Evolutionary conservation across 2,113 vertebrate species (phyloP), one percentile per base, ranked within the genome.

Genomic region (Raphicerus campestris): DNA sequence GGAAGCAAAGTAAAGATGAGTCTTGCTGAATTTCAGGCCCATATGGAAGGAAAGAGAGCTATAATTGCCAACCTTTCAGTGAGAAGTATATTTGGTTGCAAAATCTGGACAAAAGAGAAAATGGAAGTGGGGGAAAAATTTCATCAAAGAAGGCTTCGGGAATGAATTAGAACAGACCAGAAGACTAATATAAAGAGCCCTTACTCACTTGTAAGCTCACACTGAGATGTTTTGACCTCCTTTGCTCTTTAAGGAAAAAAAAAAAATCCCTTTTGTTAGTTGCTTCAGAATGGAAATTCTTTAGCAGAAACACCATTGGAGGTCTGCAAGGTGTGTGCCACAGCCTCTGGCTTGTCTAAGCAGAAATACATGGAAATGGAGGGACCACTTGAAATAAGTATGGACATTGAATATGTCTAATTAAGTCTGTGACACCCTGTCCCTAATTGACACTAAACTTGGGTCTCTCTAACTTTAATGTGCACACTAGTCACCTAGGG

Each of bases 1-100:
- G 2, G 47, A 82, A 91, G 10, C 30, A 77, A 10, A 53, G 70
- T 91, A 60, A 93, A 61, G 91, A 81, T 32, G 28, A 95, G 45
- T 5, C 24, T 78, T 24, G 13, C 42, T 32, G 17, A 88, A 77
- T 22, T 83, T 42, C 56, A 63, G 77, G 15, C 22, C 49, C 26
- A 26, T n/a, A 35, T 51, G 28, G 53, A 87, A 89, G 61, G 90
- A 61, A 90, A 88, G 24, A 81, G 88, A 91, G 78, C 22, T 66
- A 24, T 42, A 91, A 88, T 73, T 96, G 78, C 73, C 75, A 82
- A 10, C 55, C 26, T 49, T 58, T 93, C 6, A 2, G 22, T 63
- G 80, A 91, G 45, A 94, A 89, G n/a, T 53, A 78, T 75, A 92
- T 93, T 96, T 93, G 81, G 39, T 58, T 95, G 84, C 86, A 84